These are phyloP conservation scores for Ptilonorhynchus violaceus DNA, from an alignment of 2,113 vertebrate genomes.

Conservation along the genomic window DNA sequence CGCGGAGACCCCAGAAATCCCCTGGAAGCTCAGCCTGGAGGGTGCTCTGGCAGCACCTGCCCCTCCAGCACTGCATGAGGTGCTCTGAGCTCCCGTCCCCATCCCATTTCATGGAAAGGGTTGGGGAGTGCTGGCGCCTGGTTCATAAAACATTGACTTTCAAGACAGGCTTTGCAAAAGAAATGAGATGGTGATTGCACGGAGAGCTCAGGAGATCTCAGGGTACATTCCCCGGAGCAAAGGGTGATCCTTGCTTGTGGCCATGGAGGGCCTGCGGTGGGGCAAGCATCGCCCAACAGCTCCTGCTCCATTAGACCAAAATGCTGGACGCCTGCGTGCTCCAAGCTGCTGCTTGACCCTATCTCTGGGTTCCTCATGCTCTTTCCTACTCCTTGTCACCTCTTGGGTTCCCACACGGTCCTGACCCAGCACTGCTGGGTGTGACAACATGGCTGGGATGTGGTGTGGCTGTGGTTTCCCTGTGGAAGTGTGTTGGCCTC, in stretches of 20 bases:
- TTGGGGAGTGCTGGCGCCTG: not conserved
- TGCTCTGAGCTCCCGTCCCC: rapidly evolving
- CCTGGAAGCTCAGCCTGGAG: not conserved
- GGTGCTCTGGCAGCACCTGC: not conserved
- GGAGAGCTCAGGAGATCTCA: not conserved
- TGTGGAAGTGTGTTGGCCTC: rapidly evolving
- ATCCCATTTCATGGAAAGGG: not conserved
- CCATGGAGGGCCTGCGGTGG: rapidly evolving
- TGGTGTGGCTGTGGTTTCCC: not conserved
- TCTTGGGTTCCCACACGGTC: rapidly evolving
- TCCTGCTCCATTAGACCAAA: rapidly evolving
- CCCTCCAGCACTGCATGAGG: not conserved
- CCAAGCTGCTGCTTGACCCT: not conserved
- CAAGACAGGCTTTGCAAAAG: not conserved
- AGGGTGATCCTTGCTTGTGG: not conserved
- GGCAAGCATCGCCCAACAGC: not conserved
- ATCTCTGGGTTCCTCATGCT: rapidly evolving
- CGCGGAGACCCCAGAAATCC: not conserved
- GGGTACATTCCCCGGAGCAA: not conserved
- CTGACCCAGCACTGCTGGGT: rapidly evolving
- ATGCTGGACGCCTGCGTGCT: rapidly evolving
- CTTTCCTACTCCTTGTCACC: not conserved
- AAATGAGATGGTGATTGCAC: not conserved
- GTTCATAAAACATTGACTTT: not conserved
- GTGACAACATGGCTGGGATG: not conserved